These are phyloP conservation scores for Luffia ferchaultella DNA, from an alignment of 2,888 invertebrate genomes.

Conservation along the genomic window DNA sequence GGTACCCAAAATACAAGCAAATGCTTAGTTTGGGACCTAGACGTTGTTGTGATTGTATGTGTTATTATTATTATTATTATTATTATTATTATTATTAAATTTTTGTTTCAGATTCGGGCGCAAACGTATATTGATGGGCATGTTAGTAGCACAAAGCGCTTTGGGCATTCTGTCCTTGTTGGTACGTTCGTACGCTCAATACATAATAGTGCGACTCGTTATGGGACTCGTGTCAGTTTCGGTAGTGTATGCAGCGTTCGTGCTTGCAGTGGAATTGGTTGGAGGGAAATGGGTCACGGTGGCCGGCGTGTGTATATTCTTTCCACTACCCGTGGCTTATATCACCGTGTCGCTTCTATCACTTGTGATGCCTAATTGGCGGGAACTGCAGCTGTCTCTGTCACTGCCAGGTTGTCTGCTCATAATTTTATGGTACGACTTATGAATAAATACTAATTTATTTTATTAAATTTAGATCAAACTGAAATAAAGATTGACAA, in stretches of 20 bases:
- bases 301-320: constrained; percentile 81
- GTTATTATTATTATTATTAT: too few relatives aligned
- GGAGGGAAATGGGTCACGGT: constrained; percentile 83
- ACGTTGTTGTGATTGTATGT: too few relatives aligned
- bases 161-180: constrained; percentile 75
- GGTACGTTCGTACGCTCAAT: constrained; percentile 74
- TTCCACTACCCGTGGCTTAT: constrained; percentile 80
- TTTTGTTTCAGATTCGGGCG: constrained; percentile 75
- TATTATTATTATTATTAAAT: too few relatives aligned
- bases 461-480: too few relatives aligned
- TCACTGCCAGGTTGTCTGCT: constrained; percentile 77
- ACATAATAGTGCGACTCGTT: constrained; percentile 72
- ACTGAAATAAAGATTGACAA: too few relatives aligned
- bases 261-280: constrained; percentile 79
- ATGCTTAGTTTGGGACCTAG: too few relatives aligned
- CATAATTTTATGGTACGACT: constrained; percentile 70
- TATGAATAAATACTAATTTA: too few relatives aligned
- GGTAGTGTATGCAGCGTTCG: constrained; percentile 82
- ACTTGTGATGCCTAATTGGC: constrained; percentile 75
- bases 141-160: constrained; percentile 72
- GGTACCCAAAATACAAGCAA: too few relatives aligned
- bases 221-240: constrained; percentile 83
- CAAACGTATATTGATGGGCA: constrained; percentile 76
- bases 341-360: constrained; percentile 77
- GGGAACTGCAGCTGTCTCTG: constrained; percentile 74